Evolutionary conservation across 1,140 invertebrate genomes (phyloP).

Genomic region (Drosophila erecta): DNA sequence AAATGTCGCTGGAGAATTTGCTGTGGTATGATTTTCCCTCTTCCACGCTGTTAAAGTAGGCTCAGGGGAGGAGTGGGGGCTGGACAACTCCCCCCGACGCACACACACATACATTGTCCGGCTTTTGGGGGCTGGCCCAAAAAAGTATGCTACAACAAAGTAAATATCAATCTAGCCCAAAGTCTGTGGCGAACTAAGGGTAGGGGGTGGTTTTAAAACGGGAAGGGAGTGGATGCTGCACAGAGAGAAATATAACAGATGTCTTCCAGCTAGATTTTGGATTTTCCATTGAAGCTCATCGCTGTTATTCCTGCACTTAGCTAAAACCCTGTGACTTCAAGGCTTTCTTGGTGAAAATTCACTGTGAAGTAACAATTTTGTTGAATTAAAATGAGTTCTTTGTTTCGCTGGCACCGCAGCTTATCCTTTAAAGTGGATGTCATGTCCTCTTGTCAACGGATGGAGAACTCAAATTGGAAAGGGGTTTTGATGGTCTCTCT

Average conservation of each 20-base stretch:
- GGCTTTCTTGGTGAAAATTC: not conserved
- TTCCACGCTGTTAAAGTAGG: conserved; percentile 22
- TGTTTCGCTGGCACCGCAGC: conserved; percentile 60
- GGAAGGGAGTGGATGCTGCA: not conserved
- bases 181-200: conserved; percentile 27
- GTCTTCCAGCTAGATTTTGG: not conserved
- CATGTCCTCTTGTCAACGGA: conserved; percentile 21
- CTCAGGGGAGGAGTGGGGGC: conserved; percentile 9
- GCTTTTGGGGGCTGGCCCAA: conserved; percentile 19
- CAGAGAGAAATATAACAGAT: not conserved
- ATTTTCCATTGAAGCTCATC: not conserved
- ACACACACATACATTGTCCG: conserved; percentile 20
- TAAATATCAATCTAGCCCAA: conserved; percentile 72
- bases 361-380: no score
- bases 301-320: no score
- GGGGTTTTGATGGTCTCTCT: conserved; percentile 9
- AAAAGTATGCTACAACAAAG: conserved; percentile 70
- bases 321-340: not conserved
- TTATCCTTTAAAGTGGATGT: conserved; percentile 79
- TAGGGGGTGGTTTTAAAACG: not conserved
- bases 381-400: no score
- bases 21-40: conserved; percentile 59
- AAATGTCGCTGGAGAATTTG: conserved; percentile 76
- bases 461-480: not conserved
- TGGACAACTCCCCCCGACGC: not conserved